Base-by-base conservation (phyloP, 2,113 vertebrate species). In the Brachyhypopomus occidentalis region DNA sequence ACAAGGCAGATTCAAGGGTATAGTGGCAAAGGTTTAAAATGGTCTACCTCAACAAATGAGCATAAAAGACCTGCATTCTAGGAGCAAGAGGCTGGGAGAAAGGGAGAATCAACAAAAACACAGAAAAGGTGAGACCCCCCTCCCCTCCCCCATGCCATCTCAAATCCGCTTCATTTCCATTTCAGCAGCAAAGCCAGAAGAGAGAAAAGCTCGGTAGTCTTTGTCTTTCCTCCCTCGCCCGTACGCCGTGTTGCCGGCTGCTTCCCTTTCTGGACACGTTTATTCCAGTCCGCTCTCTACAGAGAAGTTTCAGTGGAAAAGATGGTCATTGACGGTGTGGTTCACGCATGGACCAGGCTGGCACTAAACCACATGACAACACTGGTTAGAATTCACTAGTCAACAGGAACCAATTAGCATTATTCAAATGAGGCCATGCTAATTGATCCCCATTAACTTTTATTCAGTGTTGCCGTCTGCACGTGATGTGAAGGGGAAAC, bases 191-290 rank as follows among this genome's bases (percentile, higher is more conserved):
- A 30, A 76, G 25, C 22, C 41, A 6, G 1, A 59, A 25, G 25
- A 79, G 94, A 89, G 93, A 30, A 45, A 67, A 30, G 1, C 17
- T 19, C 52, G 20, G 91, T 91, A 93, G 92, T 92, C 89, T 90
- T 87, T 90, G 87, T 77, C 74, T 62, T 30, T 30, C n/a, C 56
- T 56, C 56, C 58, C 25, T 41, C 58, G 1, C 36, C 60, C 19
- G 7, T 45, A 45, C 0, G 23, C 20, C 9, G 58, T 23, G 34
- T n/a, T n/a, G 60, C 60, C 41, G 36, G n/a, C 59, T 25, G n/a
- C 34, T 52, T 14, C 45, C 9, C 12, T 52, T 52, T 52, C 45
- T 52, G 45, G 45, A 52, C 45, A 52, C 45, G 9, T 52, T 52
- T 52, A 52, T 52, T 52, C 45, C 45, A 52, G 45, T 52, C 45